These are phyloP conservation scores for Galerucella calmariensis DNA, from an alignment of 2,888 invertebrate species.

Conservation along the genomic window DNA sequence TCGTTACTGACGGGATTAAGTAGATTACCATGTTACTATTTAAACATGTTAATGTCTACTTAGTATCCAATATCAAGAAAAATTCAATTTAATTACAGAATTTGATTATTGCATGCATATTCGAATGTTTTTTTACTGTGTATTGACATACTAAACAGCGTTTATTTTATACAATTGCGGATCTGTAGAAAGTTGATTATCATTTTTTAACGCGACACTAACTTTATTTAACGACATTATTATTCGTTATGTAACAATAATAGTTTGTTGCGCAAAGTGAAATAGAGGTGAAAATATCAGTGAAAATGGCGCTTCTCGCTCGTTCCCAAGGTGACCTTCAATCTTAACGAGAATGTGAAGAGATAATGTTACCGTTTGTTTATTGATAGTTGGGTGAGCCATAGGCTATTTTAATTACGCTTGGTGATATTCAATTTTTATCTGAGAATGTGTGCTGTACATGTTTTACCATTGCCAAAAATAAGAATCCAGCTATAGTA, in stretches of 20 bases:
- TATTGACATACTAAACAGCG: not conserved
- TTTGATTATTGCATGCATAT: too few species aligned
- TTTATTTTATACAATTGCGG: not conserved
- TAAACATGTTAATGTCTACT: too few species aligned
- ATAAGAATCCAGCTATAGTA: too few species aligned
- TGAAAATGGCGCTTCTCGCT: conserved; percentile 12
- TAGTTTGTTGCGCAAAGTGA: conserved; percentile 14
- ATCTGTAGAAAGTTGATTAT: conserved; percentile 23
- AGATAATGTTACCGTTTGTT: not conserved
- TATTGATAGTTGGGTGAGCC: not conserved
- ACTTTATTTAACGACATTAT: conserved; percentile 23
- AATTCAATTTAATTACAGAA: too few species aligned
- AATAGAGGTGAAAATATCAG: conserved; percentile 17
- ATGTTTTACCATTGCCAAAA: too few species aligned
- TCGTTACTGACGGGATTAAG: too few species aligned
- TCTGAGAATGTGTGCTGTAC: too few species aligned
- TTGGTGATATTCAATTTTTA: too few species aligned
- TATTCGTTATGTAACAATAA: conserved; percentile 14
- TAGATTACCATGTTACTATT: too few species aligned
- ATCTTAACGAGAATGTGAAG: not conserved
- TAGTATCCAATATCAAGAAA: too few species aligned
- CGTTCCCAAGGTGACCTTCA: conserved; percentile 20
- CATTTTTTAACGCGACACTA: conserved; percentile 19
- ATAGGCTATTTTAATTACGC: not conserved
- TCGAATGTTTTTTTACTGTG: not conserved